Evolutionary conservation across 2,888 invertebrate genomes (phyloP).

Genomic region (Drosophila kambysellisi): DNA sequence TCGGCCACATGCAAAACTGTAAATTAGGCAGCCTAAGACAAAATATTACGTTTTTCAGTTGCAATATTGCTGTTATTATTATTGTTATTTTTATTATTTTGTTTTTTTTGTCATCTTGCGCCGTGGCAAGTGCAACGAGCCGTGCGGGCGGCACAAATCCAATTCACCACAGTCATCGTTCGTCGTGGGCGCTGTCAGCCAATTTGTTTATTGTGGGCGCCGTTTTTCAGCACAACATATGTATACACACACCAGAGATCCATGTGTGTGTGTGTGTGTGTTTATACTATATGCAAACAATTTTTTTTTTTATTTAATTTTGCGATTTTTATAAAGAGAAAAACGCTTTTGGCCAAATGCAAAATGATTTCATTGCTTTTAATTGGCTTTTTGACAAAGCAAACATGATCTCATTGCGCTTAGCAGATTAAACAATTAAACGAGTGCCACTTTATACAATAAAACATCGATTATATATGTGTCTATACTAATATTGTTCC

Average conservation of each 20-base stretch:
- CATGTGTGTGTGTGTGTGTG: not conserved
- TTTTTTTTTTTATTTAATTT: slow-evolving; percentile 36
- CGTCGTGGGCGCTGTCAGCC: slow-evolving; percentile 67
- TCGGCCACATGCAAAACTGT: slow-evolving; percentile 56
- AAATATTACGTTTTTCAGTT: slow-evolving; percentile 34
- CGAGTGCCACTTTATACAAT: not conserved
- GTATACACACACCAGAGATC: slow-evolving; percentile 5
- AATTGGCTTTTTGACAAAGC: slow-evolving; percentile 60
- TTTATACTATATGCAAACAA: slow-evolving; percentile 2
- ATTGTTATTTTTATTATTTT: not conserved
- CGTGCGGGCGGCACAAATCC: slow-evolving; percentile 57
- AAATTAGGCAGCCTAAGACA: slow-evolving; percentile 52
- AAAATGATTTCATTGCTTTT: slow-evolving; percentile 70
- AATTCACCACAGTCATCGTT: slow-evolving; percentile 73
- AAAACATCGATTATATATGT: slow-evolving; percentile 4
- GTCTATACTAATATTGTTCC: slow-evolving; percentile 25
- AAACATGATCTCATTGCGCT: slow-evolving; percentile 71
- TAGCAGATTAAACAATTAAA: slow-evolving; percentile 41
- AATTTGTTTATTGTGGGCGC: slow-evolving; percentile 76
- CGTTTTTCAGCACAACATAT: slow-evolving; percentile 48
- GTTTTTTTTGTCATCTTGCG: slow-evolving; percentile 40
- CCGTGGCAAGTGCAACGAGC: slow-evolving; percentile 58
- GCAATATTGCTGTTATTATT: slow-evolving; percentile 21
- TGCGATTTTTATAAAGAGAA: slow-evolving; percentile 28
- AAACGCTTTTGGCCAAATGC: slow-evolving; percentile 37